phyloP scores from a whole-genome alignment of 2,113 vertebrate genomes.

The Rutilus rutilus region DNA sequence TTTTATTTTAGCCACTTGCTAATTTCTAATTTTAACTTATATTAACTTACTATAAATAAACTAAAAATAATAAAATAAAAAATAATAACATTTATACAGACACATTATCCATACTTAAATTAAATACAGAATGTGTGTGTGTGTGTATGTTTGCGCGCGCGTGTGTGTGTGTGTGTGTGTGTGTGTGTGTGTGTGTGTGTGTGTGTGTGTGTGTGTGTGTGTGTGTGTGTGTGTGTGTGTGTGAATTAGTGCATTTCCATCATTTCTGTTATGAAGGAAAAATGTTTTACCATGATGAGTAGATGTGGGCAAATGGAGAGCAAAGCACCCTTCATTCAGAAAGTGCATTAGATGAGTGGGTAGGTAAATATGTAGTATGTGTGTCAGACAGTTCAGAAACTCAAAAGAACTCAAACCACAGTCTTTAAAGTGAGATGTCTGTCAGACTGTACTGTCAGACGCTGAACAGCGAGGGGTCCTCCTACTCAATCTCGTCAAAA shows the following conservation, averaged over 20 bases:
- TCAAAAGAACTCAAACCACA: conserved; percentile 14
- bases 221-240: not conserved
- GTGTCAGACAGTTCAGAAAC: conserved; percentile 19
- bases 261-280: not conserved
- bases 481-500: not conserved
- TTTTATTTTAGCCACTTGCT: no score
- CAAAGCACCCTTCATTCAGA: not conserved
- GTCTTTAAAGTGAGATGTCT: conserved; percentile 7
- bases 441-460: not conserved
- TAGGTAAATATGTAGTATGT: not conserved
- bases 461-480: not conserved
- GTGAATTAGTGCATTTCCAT: no score
- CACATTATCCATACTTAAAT: no score
- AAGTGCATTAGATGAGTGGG: not conserved
- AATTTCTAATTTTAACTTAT: no score
- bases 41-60: no score
- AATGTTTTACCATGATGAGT: not conserved
- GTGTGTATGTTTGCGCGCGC: no score
- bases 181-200: no score
- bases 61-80: no score
- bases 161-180: no score
- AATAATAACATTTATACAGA: no score
- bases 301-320: not conserved
- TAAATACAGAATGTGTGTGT: no score
- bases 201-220: no score